These are phyloP conservation scores for Aphelocoma californica DNA, from an alignment of 2,797 vertebrate species.

Conservation along the genomic window DNA sequence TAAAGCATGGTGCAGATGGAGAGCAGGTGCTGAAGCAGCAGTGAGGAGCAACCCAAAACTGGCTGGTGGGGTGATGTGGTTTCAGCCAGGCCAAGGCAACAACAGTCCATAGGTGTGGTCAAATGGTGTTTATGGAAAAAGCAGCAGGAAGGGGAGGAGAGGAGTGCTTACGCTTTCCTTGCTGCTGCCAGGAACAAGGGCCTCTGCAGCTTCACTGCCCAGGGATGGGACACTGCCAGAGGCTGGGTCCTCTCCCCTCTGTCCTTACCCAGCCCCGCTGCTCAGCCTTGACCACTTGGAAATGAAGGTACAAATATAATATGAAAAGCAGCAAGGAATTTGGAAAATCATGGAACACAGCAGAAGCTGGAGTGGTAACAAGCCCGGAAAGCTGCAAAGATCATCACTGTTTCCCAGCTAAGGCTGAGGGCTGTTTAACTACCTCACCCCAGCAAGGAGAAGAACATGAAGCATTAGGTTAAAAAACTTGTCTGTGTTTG, in stretches of 20 bases:
- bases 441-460: not conserved
- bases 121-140: not conserved
- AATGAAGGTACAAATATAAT: not conserved
- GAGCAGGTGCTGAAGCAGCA: not conserved
- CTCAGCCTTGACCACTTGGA: not conserved
- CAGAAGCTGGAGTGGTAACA: not conserved
- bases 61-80: not conserved
- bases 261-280: not conserved
- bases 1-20: not conserved
- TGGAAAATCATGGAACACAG: not conserved
- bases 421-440: not conserved
- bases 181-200: not conserved
- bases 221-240: not conserved
- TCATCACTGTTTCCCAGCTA: not conserved
- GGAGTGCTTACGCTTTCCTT: not conserved
- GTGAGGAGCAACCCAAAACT: not conserved
- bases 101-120: fast-evolving
- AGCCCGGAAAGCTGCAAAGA: constrained; percentile 35
- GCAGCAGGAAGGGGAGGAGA: not conserved
- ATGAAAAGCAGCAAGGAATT: not conserved
- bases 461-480: not conserved
- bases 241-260: not conserved
- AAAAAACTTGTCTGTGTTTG: not conserved
- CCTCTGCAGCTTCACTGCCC: not conserved
- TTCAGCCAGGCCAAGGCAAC: not conserved